Conservation (phyloP, 2,888 invertebrate genomes). For the Orchesella flavescens region DNA sequence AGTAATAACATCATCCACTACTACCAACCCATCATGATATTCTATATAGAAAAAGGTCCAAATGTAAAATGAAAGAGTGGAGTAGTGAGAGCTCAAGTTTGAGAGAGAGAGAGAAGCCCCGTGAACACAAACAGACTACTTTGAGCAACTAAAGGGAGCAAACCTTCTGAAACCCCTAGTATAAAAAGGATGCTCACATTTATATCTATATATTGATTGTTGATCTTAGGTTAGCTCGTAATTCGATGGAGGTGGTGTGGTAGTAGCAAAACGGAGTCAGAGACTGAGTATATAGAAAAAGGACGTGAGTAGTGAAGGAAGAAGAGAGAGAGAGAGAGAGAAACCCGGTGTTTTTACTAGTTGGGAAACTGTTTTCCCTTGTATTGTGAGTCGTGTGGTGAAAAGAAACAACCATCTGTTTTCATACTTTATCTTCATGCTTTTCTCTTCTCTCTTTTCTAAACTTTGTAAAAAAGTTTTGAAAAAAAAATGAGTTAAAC, state of each 20-base stretch:
- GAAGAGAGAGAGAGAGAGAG: slow-evolving; percentile 73
- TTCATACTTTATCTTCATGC: slow-evolving; percentile 74
- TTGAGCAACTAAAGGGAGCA: background rate
- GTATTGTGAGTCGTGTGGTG: slow-evolving; percentile 73
- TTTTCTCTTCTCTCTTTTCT: slow-evolving; percentile 51
- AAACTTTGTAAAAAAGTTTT: slow-evolving; percentile 54
- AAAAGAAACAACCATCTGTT: slow-evolving; percentile 77
- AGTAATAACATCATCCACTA: slow-evolving; percentile 32
- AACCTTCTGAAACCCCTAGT: too few species aligned
- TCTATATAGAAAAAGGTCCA: background rate
- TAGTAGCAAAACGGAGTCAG: slow-evolving; percentile 23
- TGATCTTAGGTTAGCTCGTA: slow-evolving; percentile 73
- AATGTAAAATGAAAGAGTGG: background rate
- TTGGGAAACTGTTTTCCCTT: slow-evolving; percentile 73
- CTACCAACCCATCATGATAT: background rate
- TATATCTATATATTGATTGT: slow-evolving; percentile 70
- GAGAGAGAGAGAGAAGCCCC: background rate
- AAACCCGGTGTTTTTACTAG: slow-evolving; percentile 77
- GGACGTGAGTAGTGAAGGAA: slow-evolving; percentile 45
- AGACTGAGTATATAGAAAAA: slow-evolving; percentile 42
- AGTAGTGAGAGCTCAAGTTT: too few species aligned
- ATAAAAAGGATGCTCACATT: slow-evolving; percentile 4
- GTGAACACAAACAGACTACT: background rate
- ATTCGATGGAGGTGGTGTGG: slow-evolving; percentile 62
- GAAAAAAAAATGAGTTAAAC: slow-evolving; percentile 57